Evolutionary conservation across 1,140 invertebrate genomes (phyloP).

Genomic region (Acromyrmex charruanus): DNA sequence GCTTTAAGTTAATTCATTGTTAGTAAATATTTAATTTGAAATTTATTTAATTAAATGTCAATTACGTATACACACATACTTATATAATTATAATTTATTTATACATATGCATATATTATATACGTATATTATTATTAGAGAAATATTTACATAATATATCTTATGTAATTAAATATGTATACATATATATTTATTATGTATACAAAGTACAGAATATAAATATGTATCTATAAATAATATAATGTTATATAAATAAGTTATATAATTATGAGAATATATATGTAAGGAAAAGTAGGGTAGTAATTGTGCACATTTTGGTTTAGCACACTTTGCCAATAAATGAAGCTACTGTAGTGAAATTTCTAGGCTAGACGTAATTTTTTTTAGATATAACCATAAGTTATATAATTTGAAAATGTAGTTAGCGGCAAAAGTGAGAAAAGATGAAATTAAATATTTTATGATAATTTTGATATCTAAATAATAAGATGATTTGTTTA

Average conservation of each 20-base stretch:
- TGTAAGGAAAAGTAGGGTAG: no score
- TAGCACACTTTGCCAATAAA: no score
- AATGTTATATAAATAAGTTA: not conserved
- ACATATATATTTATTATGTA: not conserved
- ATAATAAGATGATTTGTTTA: no score
- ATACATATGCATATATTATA: not conserved
- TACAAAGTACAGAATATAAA: not conserved
- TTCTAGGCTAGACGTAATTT: no score
- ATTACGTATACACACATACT: not conserved
- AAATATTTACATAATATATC: not conserved
- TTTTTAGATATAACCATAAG: no score
- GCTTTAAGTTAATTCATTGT: not conserved
- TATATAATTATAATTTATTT: constrained; percentile 10
- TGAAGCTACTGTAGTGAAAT: no score
- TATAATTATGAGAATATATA: not conserved
- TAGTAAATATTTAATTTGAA: not conserved
- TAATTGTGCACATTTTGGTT: no score
- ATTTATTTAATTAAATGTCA: constrained; percentile 13
- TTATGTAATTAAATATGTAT: not conserved
- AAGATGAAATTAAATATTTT: no score
- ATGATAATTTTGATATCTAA: no score
- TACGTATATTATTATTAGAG: no score
- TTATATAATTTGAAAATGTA: no score
- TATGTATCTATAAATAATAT: not conserved
- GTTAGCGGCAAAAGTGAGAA: no score